phyloP scores from a whole-genome alignment of 2,888 invertebrate species.

The Monochamus alternatus region DNA sequence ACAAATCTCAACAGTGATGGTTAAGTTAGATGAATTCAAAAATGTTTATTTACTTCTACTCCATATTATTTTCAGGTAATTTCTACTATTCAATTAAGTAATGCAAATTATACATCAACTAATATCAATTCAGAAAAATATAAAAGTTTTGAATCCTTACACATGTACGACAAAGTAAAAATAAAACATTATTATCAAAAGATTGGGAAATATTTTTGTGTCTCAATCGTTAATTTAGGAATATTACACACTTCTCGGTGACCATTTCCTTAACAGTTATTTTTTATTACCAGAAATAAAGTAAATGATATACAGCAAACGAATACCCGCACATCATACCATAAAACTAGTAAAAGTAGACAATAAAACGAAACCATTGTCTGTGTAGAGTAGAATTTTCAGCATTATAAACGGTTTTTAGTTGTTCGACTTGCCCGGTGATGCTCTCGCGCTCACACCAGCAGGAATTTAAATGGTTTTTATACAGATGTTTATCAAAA shows the following conservation, averaged over 20 bases:
- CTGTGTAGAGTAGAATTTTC: slow-evolving; percentile 40
- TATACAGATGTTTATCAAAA: slow-evolving; percentile 46
- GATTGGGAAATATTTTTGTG: no score
- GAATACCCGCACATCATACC: background rate
- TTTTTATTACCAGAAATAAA: slow-evolving; percentile 3
- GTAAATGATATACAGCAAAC: background rate
- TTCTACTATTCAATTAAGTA: no score
- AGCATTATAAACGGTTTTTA: slow-evolving; percentile 57
- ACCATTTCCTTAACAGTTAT: slow-evolving; percentile 1
- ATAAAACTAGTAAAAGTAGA: slow-evolving; percentile 13
- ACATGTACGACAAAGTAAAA: no score
- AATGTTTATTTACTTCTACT: no score
- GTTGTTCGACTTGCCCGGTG: slow-evolving; percentile 54
- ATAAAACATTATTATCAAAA: no score
- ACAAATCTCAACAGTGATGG: no score
- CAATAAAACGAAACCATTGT: slow-evolving; percentile 38
- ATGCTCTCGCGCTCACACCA: slow-evolving; percentile 40
- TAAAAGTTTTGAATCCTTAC: no score
- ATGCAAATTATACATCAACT: no score
- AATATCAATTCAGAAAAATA: no score
- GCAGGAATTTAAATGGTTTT: slow-evolving; percentile 36
- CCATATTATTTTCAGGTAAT: no score
- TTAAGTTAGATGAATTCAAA: no score
- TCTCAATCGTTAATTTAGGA: background rate
- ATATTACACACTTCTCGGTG: background rate